These are phyloP conservation scores for Ooceraea biroi DNA, from an alignment of 1,140 invertebrate genomes.

Conservation along the genomic window DNA sequence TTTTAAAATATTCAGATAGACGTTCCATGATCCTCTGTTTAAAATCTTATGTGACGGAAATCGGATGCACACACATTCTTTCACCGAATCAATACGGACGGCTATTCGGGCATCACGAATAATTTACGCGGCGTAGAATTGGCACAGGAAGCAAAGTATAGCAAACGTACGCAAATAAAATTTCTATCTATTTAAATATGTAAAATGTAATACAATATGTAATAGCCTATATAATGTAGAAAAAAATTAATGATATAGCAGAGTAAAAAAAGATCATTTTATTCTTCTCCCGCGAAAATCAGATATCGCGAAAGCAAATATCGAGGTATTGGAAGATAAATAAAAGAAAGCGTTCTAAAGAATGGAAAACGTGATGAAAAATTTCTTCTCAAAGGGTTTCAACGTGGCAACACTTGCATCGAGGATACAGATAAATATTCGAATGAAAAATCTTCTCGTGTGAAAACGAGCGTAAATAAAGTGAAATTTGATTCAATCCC, in stretches of 20 bases:
- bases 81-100: background rate
- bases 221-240: background rate
- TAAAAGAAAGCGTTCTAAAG: background rate
- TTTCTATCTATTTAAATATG: background rate
- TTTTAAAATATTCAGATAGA: slow-evolving; percentile 10
- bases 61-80: background rate
- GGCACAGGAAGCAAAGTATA: background rate
- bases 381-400: background rate
- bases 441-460: background rate
- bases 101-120: background rate
- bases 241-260: background rate
- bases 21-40: background rate
- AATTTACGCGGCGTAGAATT: background rate
- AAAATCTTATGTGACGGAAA: slow-evolving; percentile 19
- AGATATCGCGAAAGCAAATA: too few species aligned
- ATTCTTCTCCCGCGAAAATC: too few species aligned
- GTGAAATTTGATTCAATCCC: background rate
- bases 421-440: too few species aligned
- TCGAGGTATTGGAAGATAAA: background rate
- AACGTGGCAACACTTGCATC: too few species aligned
- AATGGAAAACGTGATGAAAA: background rate
- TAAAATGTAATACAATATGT: background rate
- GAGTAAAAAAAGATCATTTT: too few species aligned
- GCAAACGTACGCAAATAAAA: background rate
- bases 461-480: slow-evolving; percentile 3